Percentiles rank a stretch among this genome's conserved stretches.
Conservation (phyloP, 2,113 vertebrate genomes). For the Argyrosomus japonicus region DNA sequence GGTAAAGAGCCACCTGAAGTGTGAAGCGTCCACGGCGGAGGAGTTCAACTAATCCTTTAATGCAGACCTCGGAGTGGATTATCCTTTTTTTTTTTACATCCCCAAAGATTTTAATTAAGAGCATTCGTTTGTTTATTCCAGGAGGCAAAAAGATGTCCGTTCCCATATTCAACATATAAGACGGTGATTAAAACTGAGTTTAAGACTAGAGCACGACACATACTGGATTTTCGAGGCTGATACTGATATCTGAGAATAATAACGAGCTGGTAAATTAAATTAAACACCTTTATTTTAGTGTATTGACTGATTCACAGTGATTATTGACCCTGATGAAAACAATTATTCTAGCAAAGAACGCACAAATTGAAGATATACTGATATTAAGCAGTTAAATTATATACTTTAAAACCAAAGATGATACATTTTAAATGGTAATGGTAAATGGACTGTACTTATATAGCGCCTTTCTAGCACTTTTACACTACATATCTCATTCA, state of each 20-base stretch:
- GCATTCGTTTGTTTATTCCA: neutral
- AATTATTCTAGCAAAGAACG: too few species aligned
- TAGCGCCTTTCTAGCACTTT: too few species aligned
- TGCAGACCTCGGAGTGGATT: slow-evolving; percentile 31
- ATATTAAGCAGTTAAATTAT: too few species aligned
- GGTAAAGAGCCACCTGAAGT: slow-evolving; percentile 13
- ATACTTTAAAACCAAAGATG: too few species aligned
- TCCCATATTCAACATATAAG: neutral
- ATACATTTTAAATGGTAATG: too few species aligned
- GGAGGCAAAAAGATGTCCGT: neutral
- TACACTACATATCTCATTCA: too few species aligned
- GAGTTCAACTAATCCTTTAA: slow-evolving; percentile 28
- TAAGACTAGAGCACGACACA: too few species aligned
- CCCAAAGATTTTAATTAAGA: slow-evolving; percentile 4
- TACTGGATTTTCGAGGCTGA: neutral
- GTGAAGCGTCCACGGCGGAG: neutral
- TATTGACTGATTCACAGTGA: too few species aligned
- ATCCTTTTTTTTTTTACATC: neutral
- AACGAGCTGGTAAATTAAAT: neutral
- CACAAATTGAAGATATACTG: too few species aligned
- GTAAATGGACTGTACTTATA: too few species aligned
- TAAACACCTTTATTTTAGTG: too few species aligned
- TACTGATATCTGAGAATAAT: neutral
- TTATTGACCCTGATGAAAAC: too few species aligned
- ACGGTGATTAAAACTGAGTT: neutral